A percentile compares a stretch with the other conserved stretches of the same genome.
Evolutionary conservation across 2,888 invertebrate genomes (phyloP).

Genomic region (Mantis religiosa): DNA sequence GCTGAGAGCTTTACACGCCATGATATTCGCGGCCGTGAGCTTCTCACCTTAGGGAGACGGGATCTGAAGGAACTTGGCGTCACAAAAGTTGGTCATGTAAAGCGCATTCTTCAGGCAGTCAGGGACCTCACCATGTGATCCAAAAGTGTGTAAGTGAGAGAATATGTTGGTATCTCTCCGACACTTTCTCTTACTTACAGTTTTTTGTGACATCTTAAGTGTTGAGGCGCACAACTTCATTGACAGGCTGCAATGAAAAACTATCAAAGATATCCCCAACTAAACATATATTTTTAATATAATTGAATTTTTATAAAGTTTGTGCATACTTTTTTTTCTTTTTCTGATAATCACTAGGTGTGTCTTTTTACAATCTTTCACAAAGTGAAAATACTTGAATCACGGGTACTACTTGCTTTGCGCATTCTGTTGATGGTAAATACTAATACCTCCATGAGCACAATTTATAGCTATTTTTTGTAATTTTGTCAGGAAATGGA

Average conservation of each 20-base stretch:
- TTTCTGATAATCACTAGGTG: not conserved
- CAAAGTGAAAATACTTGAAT: not conserved
- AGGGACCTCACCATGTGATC: constrained; percentile 61
- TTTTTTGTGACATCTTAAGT: not conserved
- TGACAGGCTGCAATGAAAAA: not conserved
- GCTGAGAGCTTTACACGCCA: constrained; percentile 84
- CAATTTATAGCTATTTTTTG: not conserved
- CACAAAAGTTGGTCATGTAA: constrained; percentile 92
- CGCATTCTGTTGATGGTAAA: not conserved
- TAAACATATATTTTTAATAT: not conserved
- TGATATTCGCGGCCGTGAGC: constrained; percentile 87
- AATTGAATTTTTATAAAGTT: not conserved
- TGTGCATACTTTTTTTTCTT: not conserved
- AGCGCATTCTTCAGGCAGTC: constrained; percentile 88
- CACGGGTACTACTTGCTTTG: not conserved
- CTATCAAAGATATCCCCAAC: not conserved
- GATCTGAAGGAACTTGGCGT: constrained; percentile 89
- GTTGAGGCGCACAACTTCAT: not conserved
- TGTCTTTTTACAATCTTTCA: not conserved
- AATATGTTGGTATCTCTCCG: not conserved
- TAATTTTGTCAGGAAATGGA: not conserved
- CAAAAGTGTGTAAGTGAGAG: constrained; percentile 24
- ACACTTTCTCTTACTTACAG: not conserved
- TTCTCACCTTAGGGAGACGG: constrained; percentile 78
- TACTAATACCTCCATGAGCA: not conserved